Evolutionary conservation across 2,888 invertebrate species (phyloP).

Genomic region (Eilema caniola): DNA sequence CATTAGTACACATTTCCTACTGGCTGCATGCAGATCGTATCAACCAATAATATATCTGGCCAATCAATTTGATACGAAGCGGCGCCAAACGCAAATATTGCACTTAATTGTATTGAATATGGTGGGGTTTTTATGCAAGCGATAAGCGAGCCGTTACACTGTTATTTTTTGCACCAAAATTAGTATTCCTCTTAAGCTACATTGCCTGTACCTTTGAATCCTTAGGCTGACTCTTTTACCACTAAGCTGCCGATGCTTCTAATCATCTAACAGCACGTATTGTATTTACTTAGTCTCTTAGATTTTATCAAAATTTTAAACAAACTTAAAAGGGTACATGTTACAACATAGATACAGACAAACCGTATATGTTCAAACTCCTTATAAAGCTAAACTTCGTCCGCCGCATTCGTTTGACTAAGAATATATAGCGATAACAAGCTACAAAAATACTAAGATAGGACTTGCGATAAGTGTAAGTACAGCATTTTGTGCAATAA

Average conservation of each 20-base stretch:
- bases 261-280: no score
- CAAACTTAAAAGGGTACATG: background rate
- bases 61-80: conserved; percentile 42
- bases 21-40: conserved; percentile 29
- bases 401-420: conserved; percentile 3
- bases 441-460: conserved; percentile 12
- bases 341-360: conserved; percentile 3
- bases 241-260: no score
- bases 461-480: background rate
- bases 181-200: background rate
- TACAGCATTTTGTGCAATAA: conserved; percentile 6
- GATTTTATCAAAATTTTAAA: background rate
- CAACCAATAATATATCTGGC: conserved; percentile 35
- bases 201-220: no score
- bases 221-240: no score
- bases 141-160: background rate
- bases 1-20: conserved; percentile 26
- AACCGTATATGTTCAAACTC: conserved; percentile 15
- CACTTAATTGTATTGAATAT: conserved; percentile 38
- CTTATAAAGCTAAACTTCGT: conserved; percentile 18
- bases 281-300: background rate
- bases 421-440: conserved; percentile 9
- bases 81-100: conserved; percentile 43
- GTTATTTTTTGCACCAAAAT: background rate
- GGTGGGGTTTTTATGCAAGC: conserved; percentile 6